Conservation (phyloP, 2,888 invertebrate species). For the Germaria angustata region DNA sequence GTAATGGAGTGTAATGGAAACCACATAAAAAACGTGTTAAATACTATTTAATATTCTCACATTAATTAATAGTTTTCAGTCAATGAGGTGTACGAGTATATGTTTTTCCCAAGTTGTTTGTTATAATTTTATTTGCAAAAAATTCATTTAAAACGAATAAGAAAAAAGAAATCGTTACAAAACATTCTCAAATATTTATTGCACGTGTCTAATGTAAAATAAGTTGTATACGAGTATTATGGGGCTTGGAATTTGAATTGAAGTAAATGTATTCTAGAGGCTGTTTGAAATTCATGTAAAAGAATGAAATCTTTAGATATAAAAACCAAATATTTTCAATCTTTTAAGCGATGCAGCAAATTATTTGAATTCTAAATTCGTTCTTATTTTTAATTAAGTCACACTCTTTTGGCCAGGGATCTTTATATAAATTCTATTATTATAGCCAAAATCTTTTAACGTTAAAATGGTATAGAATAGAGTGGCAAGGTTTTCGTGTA, state of each 20-base stretch:
- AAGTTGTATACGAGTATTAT: background rate
- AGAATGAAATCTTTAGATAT: background rate
- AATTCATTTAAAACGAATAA: background rate
- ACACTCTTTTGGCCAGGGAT: no score
- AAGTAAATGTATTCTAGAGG: background rate
- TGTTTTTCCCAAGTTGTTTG: constrained; percentile 10
- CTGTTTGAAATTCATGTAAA: background rate
- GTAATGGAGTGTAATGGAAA: constrained; percentile 26
- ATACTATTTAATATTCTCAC: constrained; percentile 34
- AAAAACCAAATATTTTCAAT: no score
- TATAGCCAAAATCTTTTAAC: no score
- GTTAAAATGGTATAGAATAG: no score
- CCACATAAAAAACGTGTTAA: constrained; percentile 11
- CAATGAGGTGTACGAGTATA: background rate
- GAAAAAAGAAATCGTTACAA: constrained; percentile 3
- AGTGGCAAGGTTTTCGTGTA: no score
- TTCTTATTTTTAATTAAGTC: no score
- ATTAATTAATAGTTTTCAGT: constrained; percentile 19
- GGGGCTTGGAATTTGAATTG: background rate
- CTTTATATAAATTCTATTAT: no score
- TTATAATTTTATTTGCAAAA: constrained; percentile 19
- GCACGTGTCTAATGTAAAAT: constrained; percentile 22
- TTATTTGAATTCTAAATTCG: background rate
- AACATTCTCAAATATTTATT: constrained; percentile 20
- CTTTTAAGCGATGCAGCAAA: background rate